Base-by-base conservation (phyloP, 2,113 vertebrate species). In the Paraplagusia blochii region DNA sequence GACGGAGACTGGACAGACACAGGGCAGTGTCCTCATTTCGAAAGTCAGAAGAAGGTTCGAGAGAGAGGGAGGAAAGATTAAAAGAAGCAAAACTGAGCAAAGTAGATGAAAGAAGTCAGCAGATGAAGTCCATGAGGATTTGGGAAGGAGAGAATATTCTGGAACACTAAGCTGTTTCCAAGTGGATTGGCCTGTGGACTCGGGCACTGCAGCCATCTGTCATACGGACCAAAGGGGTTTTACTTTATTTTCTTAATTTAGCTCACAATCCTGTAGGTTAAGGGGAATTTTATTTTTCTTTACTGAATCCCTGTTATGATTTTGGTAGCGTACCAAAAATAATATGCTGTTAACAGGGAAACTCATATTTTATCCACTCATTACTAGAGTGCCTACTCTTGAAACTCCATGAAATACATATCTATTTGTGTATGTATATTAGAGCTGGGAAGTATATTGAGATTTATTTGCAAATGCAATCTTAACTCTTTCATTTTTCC, bases 121-220 rank as follows among this genome's bases (percentile, higher is more conserved):
- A 57, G 58, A 56, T 29, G 33, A 49, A 39, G 63, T 63, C 61
- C 63, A 11, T 34, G 17, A 60, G 56, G 67, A 65, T 74, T 75
- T 59, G 42, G 57, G 38, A 63, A 60, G 42, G 29, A 53, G 69
- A 66, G 62, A 50, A 59, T 49, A 18, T n/a, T 36, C 15, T 51
- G 49, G 35, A 67, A 60, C 65, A 65, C 55, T 59, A 58, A 69
- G 68, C 69, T 60, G 61, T 69, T 63, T 61, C 69, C 34, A 15
- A 47, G 16, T 22, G 57, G 50, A 69, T 34, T 43, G 38, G 43
- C 12, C 15, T 59, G 38, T 5, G 19, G 66, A 33, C 35, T 45
- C 7, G 11, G 15, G 10, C 12, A 1, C 45, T 47, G 33, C 14
- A 14, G 55, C 12, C 38, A 43, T 56, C 42, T 59, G n/a, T 44